phyloP scores from a whole-genome alignment of 2,888 invertebrate species.

The Galerucella nymphaeae region DNA sequence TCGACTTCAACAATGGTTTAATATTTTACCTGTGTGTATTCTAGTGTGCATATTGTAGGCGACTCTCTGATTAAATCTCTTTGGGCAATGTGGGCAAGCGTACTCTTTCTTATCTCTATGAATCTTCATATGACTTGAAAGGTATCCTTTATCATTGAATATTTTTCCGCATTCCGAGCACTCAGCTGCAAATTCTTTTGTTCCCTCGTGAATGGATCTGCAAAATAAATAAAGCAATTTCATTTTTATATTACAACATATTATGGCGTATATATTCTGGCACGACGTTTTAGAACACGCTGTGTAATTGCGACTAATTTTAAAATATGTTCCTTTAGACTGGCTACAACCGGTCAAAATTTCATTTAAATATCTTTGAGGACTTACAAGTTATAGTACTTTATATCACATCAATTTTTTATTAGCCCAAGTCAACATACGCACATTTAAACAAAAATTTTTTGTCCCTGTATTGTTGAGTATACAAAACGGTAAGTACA shows the following conservation, averaged over 20 bases:
- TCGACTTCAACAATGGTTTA: neutral
- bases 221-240: constrained; percentile 28
- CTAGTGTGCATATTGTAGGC: constrained; percentile 90
- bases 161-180: constrained; percentile 84
- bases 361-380: too few relatives aligned
- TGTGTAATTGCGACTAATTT: too few relatives aligned
- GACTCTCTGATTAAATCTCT: constrained; percentile 86
- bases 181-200: constrained; percentile 81
- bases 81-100: constrained; percentile 82
- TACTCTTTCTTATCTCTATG: constrained; percentile 86
- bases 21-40: constrained; percentile 77
- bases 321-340: too few relatives aligned
- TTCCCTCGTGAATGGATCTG: constrained; percentile 82
- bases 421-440: neutral
- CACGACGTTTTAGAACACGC: too few relatives aligned
- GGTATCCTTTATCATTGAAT: constrained; percentile 85
- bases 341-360: too few relatives aligned
- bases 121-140: constrained; percentile 88
- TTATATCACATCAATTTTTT: too few relatives aligned
- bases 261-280: too few relatives aligned
- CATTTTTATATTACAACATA: too few relatives aligned
- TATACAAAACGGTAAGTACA: neutral
- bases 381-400: too few relatives aligned
- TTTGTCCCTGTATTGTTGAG: neutral
- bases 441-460: neutral